Evolutionary conservation across 1,140 invertebrate species (phyloP).

Genomic region (Macrobrachium nipponense): DNA sequence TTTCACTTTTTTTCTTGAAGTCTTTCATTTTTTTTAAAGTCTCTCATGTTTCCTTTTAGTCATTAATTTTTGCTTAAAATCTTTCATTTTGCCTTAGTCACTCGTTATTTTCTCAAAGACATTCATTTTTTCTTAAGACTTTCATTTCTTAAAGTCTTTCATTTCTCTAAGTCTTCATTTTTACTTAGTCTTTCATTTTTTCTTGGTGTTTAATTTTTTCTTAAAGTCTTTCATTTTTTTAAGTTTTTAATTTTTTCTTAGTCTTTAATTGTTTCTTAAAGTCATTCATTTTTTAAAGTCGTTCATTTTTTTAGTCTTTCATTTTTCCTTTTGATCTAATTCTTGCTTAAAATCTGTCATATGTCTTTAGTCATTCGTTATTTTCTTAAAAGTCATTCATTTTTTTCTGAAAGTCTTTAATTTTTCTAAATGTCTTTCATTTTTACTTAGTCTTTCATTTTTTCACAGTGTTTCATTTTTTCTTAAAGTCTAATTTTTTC

Average conservation of each 20-base stretch:
- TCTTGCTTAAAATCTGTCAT: too few relatives aligned
- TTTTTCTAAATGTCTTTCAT: not conserved
- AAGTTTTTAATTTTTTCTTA: not conserved
- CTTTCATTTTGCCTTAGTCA: not conserved
- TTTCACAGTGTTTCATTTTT: too few relatives aligned
- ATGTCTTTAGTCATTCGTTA: too few relatives aligned
- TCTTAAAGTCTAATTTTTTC: not conserved
- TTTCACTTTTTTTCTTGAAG: constrained; percentile 5
- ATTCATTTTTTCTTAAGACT: not conserved
- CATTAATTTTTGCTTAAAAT: not conserved
- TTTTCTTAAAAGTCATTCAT: not conserved
- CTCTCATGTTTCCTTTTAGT: not conserved
- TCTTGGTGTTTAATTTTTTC: not conserved
- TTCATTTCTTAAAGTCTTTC: not conserved
- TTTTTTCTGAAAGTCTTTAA: constrained; percentile 2
- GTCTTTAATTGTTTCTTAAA: too few relatives aligned
- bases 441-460: too few relatives aligned
- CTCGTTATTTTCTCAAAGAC: not conserved
- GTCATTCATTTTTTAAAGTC: not conserved
- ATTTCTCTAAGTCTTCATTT: not conserved
- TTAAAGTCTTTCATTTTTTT: not conserved
- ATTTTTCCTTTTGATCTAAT: too few relatives aligned
- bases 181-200: not conserved
- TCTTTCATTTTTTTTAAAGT: constrained; percentile 4
- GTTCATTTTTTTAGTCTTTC: not conserved